Conservation (phyloP, 2,797 vertebrate species). For the Catamblyrhynchus diadema region DNA sequence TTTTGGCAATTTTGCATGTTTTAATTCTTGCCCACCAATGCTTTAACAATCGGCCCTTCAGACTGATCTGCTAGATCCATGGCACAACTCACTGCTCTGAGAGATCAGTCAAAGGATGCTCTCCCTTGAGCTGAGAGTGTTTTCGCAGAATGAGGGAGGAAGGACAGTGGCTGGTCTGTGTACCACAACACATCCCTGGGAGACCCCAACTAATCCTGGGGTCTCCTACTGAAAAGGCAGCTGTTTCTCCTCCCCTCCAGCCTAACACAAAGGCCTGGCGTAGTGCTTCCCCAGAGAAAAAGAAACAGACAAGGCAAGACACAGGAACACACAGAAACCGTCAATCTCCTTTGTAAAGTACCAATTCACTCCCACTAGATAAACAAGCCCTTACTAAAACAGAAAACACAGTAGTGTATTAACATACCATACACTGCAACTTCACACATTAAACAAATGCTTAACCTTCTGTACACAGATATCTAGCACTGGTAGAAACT, state of each 20-base stretch:
- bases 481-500: not conserved
- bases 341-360: not conserved
- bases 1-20: not conserved
- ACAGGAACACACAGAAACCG: not conserved
- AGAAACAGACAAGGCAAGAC: not conserved
- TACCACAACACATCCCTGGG: not conserved
- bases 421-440: not conserved
- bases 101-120: not conserved
- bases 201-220: not conserved
- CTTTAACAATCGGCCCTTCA: not conserved
- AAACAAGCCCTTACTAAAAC: not conserved
- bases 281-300: not conserved
- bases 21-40: not conserved
- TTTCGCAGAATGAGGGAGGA: not conserved
- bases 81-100: fast-evolving
- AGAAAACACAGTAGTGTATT: constrained; percentile 9
- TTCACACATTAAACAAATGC: not conserved
- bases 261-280: constrained; percentile 59
- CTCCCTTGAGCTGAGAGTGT: not conserved
- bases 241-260: constrained; percentile 45
- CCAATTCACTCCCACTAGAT: not conserved
- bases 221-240: constrained; percentile 6
- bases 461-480: not conserved
- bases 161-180: not conserved
- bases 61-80: not conserved